A percentile compares a stretch with the other conserved stretches of the same genome.
These are phyloP conservation scores for Myotis myotis DNA, from an alignment of 2,797 vertebrate species.

Conservation along the genomic window DNA sequence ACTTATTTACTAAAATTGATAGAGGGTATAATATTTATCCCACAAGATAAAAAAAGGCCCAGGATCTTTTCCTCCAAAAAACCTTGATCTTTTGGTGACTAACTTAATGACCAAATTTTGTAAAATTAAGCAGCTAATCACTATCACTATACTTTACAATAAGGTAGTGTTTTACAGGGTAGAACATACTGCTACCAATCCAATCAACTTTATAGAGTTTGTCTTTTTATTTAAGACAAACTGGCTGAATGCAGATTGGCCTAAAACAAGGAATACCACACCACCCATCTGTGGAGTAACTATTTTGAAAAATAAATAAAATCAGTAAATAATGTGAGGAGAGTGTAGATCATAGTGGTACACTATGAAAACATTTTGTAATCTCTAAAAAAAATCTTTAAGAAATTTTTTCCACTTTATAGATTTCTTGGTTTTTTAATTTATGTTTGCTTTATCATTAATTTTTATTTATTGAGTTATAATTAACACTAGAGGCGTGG, in stretches of 20 bases:
- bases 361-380: background rate
- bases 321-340: background rate
- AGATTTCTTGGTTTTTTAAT: background rate
- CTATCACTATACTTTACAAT: background rate
- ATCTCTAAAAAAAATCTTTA: background rate
- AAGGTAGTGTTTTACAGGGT: background rate
- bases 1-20: background rate
- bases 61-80: accelerated
- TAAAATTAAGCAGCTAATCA: background rate
- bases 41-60: background rate
- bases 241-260: background rate
- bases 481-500: too few relatives aligned
- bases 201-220: background rate
- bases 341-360: background rate
- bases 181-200: background rate
- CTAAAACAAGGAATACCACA: background rate
- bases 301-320: background rate
- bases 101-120: background rate
- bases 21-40: background rate
- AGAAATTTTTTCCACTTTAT: background rate
- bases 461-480: background rate
- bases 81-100: background rate
- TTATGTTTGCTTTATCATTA: background rate
- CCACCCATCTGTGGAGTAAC: background rate
- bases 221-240: background rate